phyloP scores from a whole-genome alignment of 2,888 invertebrate species.

The Brachyopa scutellaris region DNA sequence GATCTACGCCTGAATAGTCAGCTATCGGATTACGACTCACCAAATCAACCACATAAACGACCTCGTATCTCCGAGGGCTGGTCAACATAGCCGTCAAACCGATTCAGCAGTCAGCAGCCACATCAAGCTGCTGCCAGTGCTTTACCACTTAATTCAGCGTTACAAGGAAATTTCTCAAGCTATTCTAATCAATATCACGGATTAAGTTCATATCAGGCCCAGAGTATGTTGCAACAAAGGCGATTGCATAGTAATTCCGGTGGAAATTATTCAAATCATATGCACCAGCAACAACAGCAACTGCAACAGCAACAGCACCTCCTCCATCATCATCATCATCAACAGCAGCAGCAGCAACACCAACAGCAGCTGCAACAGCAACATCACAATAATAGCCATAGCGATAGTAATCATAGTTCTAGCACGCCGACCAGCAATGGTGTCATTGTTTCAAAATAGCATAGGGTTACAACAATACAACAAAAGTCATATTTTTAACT shows the following conservation, averaged over 20 bases:
- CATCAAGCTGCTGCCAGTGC: constrained; percentile 65
- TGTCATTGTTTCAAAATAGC: constrained; percentile 75
- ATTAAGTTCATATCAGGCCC: constrained; percentile 65
- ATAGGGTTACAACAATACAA: constrained; percentile 68
- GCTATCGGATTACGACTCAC: constrained; percentile 85
- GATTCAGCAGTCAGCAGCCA: constrained; percentile 75
- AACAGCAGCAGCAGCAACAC: constrained; percentile 67
- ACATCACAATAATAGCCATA: constrained; percentile 49
- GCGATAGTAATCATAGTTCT: constrained; percentile 59
- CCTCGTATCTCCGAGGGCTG: constrained; percentile 94
- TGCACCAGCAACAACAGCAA: constrained; percentile 60
- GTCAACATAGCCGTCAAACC: constrained; percentile 89
- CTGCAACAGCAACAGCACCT: constrained; percentile 61
- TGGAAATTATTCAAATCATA: constrained; percentile 61
- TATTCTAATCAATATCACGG: constrained; percentile 70
- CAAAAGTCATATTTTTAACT: constrained; percentile 74
- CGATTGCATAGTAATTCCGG: constrained; percentile 48
- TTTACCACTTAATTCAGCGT: constrained; percentile 57
- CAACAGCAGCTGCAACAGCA: constrained; percentile 64
- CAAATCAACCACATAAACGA: constrained; percentile 86
- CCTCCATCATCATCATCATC: constrained; percentile 63
- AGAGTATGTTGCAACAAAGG: constrained; percentile 62
- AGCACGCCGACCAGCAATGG: constrained; percentile 68
- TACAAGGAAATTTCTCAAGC: constrained; percentile 68
- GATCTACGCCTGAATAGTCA: constrained; percentile 82